Evolutionary conservation across 2,888 invertebrate species (phyloP), one percentile per base, ranked within the genome.

Genomic region (Dryococelus australis): DNA sequence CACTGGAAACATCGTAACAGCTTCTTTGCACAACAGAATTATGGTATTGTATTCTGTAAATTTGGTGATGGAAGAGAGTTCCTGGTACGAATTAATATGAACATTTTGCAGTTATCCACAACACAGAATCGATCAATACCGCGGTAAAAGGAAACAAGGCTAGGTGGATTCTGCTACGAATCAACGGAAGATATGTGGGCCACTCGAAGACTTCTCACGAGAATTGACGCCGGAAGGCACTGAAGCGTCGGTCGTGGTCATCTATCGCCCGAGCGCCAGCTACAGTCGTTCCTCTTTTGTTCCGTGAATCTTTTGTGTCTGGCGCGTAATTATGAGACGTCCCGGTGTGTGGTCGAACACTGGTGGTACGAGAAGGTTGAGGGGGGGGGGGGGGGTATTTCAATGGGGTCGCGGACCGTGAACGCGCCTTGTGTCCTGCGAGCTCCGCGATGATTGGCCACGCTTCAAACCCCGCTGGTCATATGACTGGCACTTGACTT

Each of bases 401-500:
- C 65, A 65, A 65, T 65, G 65, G 65, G 65, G 65, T 65, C 65
- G 65, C 65, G 65, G 20, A 24, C 24, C 65, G 65, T 65, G 65
- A 65, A 65, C 0, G n/a, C 24, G n/a, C 65, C 65, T 65, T 65
- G 13, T n/a, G 65, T 65, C 24, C 12, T 65, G 65, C 20, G 20
- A 20, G 24, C 65, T n/a, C 10, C 1, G n/a, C 65, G 65, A 20
- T 65, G 65, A 65, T 65, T 65, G 65, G 65, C 65, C 65, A 65
- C 65, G 65, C 65, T 65, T 65, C 65, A 65, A 65, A 20, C 24
- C 65, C 65, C 65, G 65, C 65, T 24, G 65, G 65, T 16, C 65
- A 65, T n/a, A 65, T 65, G 65, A 65, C 65, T 65, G 65, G 65
- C 65, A 65, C 65, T 24, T 65, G 65, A 65, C 65, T 24, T 65